phyloP scores from a whole-genome alignment of 1,140 invertebrate species.

The Atopsyche davidsoni region DNA sequence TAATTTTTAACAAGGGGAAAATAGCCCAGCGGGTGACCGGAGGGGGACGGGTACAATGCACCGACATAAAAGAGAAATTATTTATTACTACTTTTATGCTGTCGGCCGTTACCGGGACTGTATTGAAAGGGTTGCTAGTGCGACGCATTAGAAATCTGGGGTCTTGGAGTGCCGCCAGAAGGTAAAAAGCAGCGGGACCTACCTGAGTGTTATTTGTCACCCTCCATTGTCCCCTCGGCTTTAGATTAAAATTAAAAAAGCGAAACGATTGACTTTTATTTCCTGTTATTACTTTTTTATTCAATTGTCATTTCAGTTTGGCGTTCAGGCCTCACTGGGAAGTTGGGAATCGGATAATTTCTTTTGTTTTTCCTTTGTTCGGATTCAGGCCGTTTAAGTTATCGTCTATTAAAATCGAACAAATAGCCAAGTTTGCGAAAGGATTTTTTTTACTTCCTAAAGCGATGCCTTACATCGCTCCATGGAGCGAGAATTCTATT shows the following conservation, averaged over 20 bases:
- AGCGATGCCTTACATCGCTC: no score
- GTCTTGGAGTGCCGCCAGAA: conserved; percentile 17
- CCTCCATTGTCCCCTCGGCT: not conserved
- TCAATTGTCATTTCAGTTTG: not conserved
- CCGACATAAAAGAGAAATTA: conserved; percentile 28
- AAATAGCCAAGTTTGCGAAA: no score
- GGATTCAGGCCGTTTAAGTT: no score
- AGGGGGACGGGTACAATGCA: conserved; percentile 19
- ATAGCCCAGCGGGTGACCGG: conserved; percentile 20
- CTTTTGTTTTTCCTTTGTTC: no score
- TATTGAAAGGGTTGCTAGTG: conserved; percentile 22
- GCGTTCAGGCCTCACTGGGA: no score
- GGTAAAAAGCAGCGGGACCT: conserved; percentile 7
- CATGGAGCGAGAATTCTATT: no score
- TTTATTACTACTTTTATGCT: conserved; percentile 25
- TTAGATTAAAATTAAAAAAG: conserved; percentile 4
- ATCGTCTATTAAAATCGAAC: no score
- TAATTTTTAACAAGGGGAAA: conserved; percentile 30
- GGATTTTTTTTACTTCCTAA: no score
- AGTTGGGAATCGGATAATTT: no score
- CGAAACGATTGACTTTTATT: conserved; percentile 20
- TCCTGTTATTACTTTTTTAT: conserved; percentile 10
- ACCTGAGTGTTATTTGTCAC: conserved; percentile 3
- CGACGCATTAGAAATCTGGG: no score
- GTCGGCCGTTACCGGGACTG: conserved; percentile 3